phyloP scores from a whole-genome alignment of 1,140 invertebrate species.

The Lucilia sericata region DNA sequence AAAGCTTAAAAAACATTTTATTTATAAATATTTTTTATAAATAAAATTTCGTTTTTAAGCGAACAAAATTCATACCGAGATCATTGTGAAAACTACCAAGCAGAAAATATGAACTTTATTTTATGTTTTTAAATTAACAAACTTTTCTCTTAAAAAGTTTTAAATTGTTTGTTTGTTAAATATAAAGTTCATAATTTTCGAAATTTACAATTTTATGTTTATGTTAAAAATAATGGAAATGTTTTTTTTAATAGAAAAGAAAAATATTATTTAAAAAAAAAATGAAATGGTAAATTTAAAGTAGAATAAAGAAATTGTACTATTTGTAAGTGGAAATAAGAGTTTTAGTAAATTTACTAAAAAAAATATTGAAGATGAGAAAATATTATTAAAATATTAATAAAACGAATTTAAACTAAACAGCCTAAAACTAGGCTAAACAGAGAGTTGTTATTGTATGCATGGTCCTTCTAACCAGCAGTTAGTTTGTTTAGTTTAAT shows the following conservation, averaged over 20 bases:
- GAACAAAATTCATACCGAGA: constrained; percentile 66
- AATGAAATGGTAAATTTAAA: neutral
- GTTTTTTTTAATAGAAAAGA: constrained; percentile 10
- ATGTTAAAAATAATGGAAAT: constrained; percentile 44
- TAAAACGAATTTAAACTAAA: no score
- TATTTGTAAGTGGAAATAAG: constrained; percentile 11
- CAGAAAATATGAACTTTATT: constrained; percentile 41
- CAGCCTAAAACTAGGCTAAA: no score
- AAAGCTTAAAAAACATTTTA: constrained; percentile 29
- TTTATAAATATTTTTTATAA: neutral
- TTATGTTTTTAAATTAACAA: constrained; percentile 7
- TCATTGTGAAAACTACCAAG: constrained; percentile 67
- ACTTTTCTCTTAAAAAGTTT: neutral
- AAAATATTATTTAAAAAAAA: no score
- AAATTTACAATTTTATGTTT: constrained; percentile 45
- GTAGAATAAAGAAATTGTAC: constrained; percentile 1
- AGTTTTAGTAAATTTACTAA: neutral
- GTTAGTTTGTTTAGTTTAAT: no score
- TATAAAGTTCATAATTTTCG: constrained; percentile 31
- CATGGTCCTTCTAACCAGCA: no score
- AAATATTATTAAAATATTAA: no score
- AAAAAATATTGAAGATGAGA: constrained; percentile 10
- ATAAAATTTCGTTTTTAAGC: constrained; percentile 51
- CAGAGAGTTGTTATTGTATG: no score
- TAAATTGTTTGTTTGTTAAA: constrained; percentile 7